Percentiles rank a stretch among this genome's conserved stretches.
Evolutionary conservation across 2,113 vertebrate species (phyloP).

Genomic region (Trichechus manatus): DNA sequence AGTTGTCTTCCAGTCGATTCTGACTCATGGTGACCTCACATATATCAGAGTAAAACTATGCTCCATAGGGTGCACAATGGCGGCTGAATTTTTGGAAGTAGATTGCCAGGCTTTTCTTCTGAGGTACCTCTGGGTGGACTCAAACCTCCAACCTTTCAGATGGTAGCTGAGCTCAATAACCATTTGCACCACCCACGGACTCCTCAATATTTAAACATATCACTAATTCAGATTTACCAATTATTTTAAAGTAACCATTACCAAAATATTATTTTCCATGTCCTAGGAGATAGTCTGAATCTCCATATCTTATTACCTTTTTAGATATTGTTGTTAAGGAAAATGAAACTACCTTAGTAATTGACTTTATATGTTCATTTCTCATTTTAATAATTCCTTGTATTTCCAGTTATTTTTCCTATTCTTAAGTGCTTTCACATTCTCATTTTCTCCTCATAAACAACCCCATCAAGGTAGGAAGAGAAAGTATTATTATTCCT

Average conservation of each 20-base stretch:
- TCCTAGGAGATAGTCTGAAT: background rate
- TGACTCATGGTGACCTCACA: no score
- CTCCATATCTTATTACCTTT: background rate
- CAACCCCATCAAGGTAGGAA: constrained; percentile 54
- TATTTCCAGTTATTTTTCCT: constrained; percentile 54
- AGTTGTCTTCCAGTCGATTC: background rate
- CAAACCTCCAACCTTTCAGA: background rate
- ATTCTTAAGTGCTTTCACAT: constrained; percentile 54
- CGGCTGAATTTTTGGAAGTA: background rate
- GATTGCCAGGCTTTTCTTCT: background rate
- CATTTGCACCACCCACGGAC: background rate
- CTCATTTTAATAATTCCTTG: constrained; percentile 57
- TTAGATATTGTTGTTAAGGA: constrained; percentile 43
- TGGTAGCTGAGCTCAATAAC: background rate
- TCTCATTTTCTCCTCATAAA: constrained; percentile 70
- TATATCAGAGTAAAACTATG: background rate
- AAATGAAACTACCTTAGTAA: constrained; percentile 65
- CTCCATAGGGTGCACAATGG: background rate
- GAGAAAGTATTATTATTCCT: constrained; percentile 63
- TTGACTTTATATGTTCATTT: constrained; percentile 19
- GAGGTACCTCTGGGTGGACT: background rate
- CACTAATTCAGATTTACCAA: background rate
- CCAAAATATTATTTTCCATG: constrained; percentile 15
- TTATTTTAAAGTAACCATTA: constrained; percentile 6
- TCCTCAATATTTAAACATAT: background rate